Base-by-base conservation (phyloP, 2,888 invertebrate genomes). In the Cordilura impudica region DNA sequence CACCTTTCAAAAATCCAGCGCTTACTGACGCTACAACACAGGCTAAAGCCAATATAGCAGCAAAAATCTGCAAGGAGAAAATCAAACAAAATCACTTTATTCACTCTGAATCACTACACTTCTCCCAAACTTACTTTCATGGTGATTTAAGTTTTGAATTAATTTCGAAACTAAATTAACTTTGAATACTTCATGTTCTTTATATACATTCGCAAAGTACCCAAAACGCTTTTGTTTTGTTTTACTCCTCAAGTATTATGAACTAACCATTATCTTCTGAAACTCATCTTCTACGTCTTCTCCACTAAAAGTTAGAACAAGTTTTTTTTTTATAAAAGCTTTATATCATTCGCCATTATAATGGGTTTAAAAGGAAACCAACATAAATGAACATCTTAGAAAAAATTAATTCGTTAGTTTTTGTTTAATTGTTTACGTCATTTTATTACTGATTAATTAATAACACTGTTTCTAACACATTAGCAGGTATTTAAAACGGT, bases 1-100 rank as follows among this genome's bases (percentile, higher is more conserved):
- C 67, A 5, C 73, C 71, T 21, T 49, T 74, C 51, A 81, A 47
- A 14, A 81, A 29, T n/a, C 80, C 66, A 14, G 80, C 81, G 54
- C 78, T 74, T 18, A 75, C 69, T 16, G 54, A 47, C n/a, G 78
- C 78, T 21, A 81, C 21, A 23, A 80, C 8, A 12, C 70, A 51
- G 18, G 49, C 67, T 35, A 63, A 45, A 47, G 72, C 75, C 72
- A 78, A 61, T 7, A 75, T 18, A 23, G 66, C 66, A 45, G 72
- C 75, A 18, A 78, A 81, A 45, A 61, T 29, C 82, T 80, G 19
- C 51, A 63, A 49, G 21, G 35, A 26, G 23, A 76, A 23, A 18
- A 23, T 54, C 23, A 7, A 14, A 19, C 6, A 18, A 29, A 12
- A n/a, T n/a, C n/a, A n/a, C n/a, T n/a, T 26, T 18, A 18, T 16